These are phyloP conservation scores for Mus minutoides DNA, from an alignment of 2,797 vertebrate genomes.

Conservation along the genomic window DNA sequence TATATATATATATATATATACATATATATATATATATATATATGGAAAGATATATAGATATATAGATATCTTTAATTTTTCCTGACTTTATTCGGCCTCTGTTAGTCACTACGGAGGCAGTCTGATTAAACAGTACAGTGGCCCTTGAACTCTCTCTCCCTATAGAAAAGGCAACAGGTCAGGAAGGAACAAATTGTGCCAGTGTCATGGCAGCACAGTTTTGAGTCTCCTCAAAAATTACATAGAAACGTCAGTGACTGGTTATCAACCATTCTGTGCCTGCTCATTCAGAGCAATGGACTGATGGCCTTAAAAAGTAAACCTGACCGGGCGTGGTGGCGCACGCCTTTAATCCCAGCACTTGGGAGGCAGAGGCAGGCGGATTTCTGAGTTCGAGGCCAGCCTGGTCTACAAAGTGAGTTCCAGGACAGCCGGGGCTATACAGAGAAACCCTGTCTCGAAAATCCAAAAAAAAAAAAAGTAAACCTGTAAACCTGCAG, in stretches of 20 bases:
- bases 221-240: slow-evolving; percentile 72
- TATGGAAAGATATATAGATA: not conserved
- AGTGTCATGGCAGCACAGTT: slow-evolving; percentile 30
- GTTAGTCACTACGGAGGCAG: slow-evolving; percentile 41
- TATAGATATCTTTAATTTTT: not conserved
- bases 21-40: not conserved
- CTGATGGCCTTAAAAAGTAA: slow-evolving; percentile 53
- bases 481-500: slow-evolving; percentile 54
- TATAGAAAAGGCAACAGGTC: slow-evolving; percentile 77
- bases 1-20: not conserved
- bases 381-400: no score
- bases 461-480: no score
- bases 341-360: no score
- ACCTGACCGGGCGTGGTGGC: no score
- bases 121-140: slow-evolving; percentile 71
- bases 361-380: no score
- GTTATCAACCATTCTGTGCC: slow-evolving; percentile 71
- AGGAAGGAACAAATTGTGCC: slow-evolving; percentile 76
- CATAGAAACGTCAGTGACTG: slow-evolving; percentile 53
- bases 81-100: slow-evolving; percentile 44
- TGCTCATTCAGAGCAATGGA: slow-evolving; percentile 72
- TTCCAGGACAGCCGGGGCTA: no score
- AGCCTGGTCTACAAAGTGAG: no score
- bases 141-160: slow-evolving; percentile 69
- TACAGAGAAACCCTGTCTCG: no score